A percentile compares a stretch with the other conserved stretches of the same genome.
phyloP scores from a whole-genome alignment of 2,113 vertebrate genomes.

The Neoarius graeffei region DNA sequence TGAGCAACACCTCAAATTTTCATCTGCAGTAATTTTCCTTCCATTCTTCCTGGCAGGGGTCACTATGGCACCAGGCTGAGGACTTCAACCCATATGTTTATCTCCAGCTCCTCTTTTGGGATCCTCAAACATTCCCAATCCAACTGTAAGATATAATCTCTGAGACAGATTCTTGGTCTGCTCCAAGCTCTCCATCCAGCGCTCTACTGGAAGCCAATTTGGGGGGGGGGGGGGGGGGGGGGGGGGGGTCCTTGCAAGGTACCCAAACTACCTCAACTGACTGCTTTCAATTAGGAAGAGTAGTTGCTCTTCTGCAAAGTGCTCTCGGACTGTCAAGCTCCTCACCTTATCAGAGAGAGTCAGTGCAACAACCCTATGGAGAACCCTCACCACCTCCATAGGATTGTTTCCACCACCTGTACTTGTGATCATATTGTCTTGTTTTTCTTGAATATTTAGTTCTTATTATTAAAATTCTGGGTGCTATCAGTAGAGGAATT shows the following conservation, averaged over 20 bases:
- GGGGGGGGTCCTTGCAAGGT: neutral
- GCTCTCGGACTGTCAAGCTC: neutral
- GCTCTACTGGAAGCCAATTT: neutral
- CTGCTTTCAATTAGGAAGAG: neutral
- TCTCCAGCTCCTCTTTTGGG: neutral
- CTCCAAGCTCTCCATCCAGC: neutral
- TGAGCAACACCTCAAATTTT: neutral
- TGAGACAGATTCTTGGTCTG: neutral
- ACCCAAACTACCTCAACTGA: neutral
- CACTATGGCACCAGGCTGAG: neutral
- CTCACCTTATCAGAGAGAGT: no score
- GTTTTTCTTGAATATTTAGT: no score
- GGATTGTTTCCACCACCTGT: neutral
- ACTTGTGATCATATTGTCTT: neutral
- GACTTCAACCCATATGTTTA: neutral
- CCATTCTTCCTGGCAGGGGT: neutral
- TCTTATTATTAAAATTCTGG: neutral
- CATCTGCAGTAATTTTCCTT: neutral
- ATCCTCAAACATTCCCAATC: neutral
- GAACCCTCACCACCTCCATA: no score
- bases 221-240: no score
- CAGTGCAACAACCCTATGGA: no score
- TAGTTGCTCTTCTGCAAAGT: neutral
- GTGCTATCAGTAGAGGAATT: neutral
- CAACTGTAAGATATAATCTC: neutral